These are phyloP conservation scores for Urocyon cinereoargenteus DNA, from an alignment of 2,797 vertebrate genomes.

Conservation along the genomic window DNA sequence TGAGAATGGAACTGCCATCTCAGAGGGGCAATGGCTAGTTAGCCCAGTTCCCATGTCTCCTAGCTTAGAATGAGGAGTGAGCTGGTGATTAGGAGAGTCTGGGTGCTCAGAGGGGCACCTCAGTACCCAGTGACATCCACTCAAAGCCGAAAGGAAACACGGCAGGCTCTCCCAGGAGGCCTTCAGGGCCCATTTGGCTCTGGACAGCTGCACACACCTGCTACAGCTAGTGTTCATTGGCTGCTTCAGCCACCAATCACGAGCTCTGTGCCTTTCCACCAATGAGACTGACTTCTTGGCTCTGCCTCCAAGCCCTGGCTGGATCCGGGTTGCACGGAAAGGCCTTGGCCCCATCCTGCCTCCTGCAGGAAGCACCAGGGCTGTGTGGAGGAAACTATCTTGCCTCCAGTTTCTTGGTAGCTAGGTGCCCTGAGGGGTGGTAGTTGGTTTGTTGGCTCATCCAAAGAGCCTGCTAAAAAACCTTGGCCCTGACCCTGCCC, in stretches of 20 bases:
- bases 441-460: neutral
- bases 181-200: conserved; percentile 10
- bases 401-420: neutral
- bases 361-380: neutral
- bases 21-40: neutral
- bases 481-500: neutral
- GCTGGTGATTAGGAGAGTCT: neutral
- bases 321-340: neutral
- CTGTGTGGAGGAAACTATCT: neutral
- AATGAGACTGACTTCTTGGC: neutral
- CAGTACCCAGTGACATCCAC: neutral
- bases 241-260: neutral
- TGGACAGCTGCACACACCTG: neutral
- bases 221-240: neutral
- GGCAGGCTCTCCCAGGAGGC: neutral
- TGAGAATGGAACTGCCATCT: conserved; percentile 9
- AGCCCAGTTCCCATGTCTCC: neutral
- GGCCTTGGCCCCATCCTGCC: neutral
- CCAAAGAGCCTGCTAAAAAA: neutral
- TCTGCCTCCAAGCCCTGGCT: neutral
- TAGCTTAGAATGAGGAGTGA: neutral
- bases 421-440: neutral
- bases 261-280: neutral
- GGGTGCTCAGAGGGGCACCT: neutral
- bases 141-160: neutral